Conservation (phyloP, 2,797 vertebrate species). For the Sebastes iracundus region DNA sequence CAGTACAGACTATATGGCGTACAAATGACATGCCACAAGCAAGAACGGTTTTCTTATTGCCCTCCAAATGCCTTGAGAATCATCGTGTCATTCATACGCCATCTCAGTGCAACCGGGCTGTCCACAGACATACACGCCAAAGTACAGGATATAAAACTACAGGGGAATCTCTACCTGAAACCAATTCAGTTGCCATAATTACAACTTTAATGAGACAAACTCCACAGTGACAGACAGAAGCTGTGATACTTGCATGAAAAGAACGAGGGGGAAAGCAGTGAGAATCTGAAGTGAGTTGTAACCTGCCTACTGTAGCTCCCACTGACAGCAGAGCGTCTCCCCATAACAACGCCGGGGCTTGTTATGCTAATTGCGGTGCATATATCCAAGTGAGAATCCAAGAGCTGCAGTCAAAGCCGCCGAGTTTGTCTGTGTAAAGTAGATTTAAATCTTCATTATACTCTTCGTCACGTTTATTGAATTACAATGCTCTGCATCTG, state of each 20-base stretch:
- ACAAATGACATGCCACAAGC: not conserved
- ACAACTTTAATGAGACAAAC: constrained; percentile 33
- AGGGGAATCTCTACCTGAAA: constrained; percentile 20
- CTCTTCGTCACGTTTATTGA: constrained; percentile 21
- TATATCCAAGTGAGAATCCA: constrained; percentile 35
- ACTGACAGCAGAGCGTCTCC: constrained; percentile 53
- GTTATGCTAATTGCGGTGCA: constrained; percentile 54
- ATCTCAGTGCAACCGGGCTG: not conserved
- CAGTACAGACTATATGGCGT: too few species aligned
- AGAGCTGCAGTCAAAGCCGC: constrained; percentile 6
- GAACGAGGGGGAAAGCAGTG: constrained; percentile 5
- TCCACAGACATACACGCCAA: not conserved
- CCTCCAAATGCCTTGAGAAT: not conserved
- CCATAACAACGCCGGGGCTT: constrained; percentile 38
- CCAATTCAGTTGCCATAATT: constrained; percentile 23
- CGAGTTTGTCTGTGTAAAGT: constrained; percentile 16
- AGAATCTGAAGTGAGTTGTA: constrained; percentile 38
- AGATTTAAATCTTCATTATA: constrained; percentile 43
- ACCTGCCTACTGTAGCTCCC: constrained; percentile 29
- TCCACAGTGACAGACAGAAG: constrained; percentile 8
- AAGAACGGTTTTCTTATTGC: not conserved
- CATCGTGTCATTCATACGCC: not conserved
- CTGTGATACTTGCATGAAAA: constrained; percentile 35
- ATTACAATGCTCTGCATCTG: not conserved
- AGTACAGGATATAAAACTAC: not conserved